Percentiles rank a stretch among this genome's conserved stretches.
phyloP scores from a whole-genome alignment of 2,888 invertebrate genomes.

The Chouioia cunea region DNA sequence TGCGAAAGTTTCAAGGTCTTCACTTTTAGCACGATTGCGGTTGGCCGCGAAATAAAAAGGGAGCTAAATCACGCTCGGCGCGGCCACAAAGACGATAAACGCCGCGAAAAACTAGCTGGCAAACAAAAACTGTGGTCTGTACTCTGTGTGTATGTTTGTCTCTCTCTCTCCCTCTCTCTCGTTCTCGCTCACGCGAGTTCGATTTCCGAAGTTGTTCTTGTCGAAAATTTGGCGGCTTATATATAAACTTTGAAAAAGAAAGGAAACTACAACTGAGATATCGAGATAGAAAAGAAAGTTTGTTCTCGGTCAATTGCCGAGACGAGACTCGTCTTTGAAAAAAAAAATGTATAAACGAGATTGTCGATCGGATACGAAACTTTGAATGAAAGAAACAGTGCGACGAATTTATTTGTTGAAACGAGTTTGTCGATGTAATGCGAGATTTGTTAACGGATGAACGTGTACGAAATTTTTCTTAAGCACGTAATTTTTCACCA shows the following conservation, averaged over 20 bases:
- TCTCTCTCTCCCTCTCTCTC: no score
- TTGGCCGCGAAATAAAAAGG: no score
- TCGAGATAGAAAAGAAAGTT: conserved; percentile 35
- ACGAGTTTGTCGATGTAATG: background rate
- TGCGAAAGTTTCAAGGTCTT: no score
- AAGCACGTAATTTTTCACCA: no score
- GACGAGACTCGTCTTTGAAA: conserved; percentile 1
- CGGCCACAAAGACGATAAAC: conserved; percentile 30
- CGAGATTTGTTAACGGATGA: conserved; percentile 8
- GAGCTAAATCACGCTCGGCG: background rate
- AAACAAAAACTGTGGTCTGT: no score
- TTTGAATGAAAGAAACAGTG: conserved; percentile 1
- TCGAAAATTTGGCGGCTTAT: conserved; percentile 34
- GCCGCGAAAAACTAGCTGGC: conserved; percentile 21
- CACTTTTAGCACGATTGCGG: no score
- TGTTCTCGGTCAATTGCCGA: conserved; percentile 28
- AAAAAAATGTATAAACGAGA: conserved; percentile 14
- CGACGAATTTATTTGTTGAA: conserved; percentile 29
- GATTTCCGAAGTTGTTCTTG: conserved; percentile 24
- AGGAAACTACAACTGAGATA: background rate
- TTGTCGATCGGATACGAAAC: conserved; percentile 19
- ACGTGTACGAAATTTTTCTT: background rate
- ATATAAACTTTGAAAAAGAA: conserved; percentile 8
- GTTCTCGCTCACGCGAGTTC: background rate
- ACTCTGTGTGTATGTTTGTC: no score